Conservation (phyloP, 2,113 vertebrate species). For the Tricholaema leucomelas region DNA sequence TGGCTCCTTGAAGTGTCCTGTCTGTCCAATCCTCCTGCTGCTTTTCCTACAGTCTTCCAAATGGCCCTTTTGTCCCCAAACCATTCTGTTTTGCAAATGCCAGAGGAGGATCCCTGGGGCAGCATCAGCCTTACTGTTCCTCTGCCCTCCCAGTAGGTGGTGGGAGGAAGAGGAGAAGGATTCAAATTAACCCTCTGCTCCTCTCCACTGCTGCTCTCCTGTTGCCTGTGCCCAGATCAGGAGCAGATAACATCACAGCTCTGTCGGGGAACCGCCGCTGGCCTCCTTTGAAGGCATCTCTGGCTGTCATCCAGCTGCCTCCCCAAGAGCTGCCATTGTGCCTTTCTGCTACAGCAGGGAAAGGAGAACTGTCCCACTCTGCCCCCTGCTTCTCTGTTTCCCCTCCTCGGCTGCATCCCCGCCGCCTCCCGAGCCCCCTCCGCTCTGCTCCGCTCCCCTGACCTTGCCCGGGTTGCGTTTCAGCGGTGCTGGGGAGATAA, state of each 20-base stretch:
- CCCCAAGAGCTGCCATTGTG: neutral
- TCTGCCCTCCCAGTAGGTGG: neutral
- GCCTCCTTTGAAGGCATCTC: neutral
- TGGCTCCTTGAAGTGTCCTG: neutral
- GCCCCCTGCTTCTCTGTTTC: neutral
- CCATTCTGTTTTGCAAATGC: neutral
- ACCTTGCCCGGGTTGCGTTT: conserved; percentile 22
- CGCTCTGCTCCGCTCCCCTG: neutral
- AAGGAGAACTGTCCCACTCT: neutral
- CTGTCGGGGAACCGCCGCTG: neutral
- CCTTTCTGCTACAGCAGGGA: neutral
- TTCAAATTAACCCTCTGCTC: neutral
- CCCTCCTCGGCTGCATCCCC: neutral
- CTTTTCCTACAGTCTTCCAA: neutral
- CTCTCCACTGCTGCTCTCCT: neutral
- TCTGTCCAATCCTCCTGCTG: neutral
- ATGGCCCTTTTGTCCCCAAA: neutral
- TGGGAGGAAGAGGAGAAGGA: neutral
- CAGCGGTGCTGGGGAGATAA: conserved; percentile 4
- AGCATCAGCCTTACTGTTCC: neutral
- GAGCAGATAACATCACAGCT: neutral
- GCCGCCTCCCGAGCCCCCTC: neutral
- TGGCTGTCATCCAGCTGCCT: neutral
- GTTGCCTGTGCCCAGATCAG: neutral
- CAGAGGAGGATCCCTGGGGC: neutral